Evolutionary conservation across 1,140 invertebrate species (phyloP), one percentile per base, ranked within the genome.

Genomic region (Laupala kohalensis): DNA sequence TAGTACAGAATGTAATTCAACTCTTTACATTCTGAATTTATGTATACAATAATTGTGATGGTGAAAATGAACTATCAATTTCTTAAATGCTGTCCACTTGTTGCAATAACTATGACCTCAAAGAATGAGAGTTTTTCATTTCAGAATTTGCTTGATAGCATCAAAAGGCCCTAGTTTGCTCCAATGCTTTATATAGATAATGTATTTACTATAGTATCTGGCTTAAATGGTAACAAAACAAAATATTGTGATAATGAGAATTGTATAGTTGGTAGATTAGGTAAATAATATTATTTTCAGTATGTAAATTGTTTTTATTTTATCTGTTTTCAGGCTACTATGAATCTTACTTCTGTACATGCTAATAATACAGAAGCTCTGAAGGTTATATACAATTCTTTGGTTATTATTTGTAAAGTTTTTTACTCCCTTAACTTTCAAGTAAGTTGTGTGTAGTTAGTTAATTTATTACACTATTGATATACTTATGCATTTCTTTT

Each of bases 371-470:
- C 86, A 0, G 87, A 88, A 76, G 92, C 92, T 1, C 81, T 98
- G 9, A 90, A 90, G 80, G 86, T 96, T 13, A 94, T 98, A 74
- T 97, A 96, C 76, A 92, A 90, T 73, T 96, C 95, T 0, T 82
- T 98, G 65, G 86, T 92, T 25, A 83, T 97, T 3, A 90, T 97
- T n/a, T 91, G 90, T 74, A 97, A 99, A 84, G 93, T 99, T 25
- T 99, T 98, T 82, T 95, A 96, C 80, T 97, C 95, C 4, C 85
- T 99, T 5, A 99, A 98, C 82, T 95, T 88, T 75, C 95, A 97
- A 85, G 88, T 88, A 80, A 81, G 78, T 77, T 64, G 23, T 15
- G 23, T 66, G 64, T 12, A 24, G 9, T 23, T 25, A 26, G 25
- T 70, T 70, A 28, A 15, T 13, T 70, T 25, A 25, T 0, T 62